A percentile compares a stretch with the other conserved stretches of the same genome.
phyloP scores from a whole-genome alignment of 2,888 invertebrate genomes.

The Rhyacophila evoluta region DNA sequence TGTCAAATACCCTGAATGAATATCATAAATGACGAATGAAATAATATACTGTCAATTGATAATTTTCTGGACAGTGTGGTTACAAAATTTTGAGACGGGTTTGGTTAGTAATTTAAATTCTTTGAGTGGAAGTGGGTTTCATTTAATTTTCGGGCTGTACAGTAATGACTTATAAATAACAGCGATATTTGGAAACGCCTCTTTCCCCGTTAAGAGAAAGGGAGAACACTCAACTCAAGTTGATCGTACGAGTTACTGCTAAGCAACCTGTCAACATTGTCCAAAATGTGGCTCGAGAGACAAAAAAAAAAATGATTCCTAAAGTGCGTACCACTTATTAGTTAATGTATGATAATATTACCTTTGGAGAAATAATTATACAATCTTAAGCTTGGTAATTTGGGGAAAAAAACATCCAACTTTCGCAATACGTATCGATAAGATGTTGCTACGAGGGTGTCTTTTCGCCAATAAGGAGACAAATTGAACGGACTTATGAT shows the following conservation, averaged over 20 bases:
- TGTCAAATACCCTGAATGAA: too few relatives aligned
- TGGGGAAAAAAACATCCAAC: too few relatives aligned
- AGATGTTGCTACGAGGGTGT: too few relatives aligned
- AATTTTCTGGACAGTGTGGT: background rate
- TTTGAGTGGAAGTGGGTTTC: slow-evolving; percentile 33
- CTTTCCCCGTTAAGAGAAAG: background rate
- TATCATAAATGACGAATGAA: too few relatives aligned
- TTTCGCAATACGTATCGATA: too few relatives aligned
- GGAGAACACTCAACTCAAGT: background rate
- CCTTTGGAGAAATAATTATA: too few relatives aligned
- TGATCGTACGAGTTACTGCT: background rate
- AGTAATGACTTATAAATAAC: slow-evolving; percentile 54
- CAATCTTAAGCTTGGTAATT: too few relatives aligned
- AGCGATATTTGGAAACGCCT: slow-evolving; percentile 53
- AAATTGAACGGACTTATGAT: too few relatives aligned
- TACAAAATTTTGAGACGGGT: background rate
- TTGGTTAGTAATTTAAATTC: slow-evolving; percentile 43
- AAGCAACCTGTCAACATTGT: slow-evolving; percentile 4
- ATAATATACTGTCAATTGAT: too few relatives aligned
- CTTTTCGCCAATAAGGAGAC: too few relatives aligned
- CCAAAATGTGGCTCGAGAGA: background rate
- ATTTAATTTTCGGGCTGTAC: slow-evolving; percentile 52
- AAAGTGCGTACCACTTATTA: too few relatives aligned
- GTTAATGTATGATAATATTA: too few relatives aligned
- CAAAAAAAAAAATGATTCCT: background rate